phyloP scores from a whole-genome alignment of 1,140 invertebrate genomes.

The Hestina assimilis region DNA sequence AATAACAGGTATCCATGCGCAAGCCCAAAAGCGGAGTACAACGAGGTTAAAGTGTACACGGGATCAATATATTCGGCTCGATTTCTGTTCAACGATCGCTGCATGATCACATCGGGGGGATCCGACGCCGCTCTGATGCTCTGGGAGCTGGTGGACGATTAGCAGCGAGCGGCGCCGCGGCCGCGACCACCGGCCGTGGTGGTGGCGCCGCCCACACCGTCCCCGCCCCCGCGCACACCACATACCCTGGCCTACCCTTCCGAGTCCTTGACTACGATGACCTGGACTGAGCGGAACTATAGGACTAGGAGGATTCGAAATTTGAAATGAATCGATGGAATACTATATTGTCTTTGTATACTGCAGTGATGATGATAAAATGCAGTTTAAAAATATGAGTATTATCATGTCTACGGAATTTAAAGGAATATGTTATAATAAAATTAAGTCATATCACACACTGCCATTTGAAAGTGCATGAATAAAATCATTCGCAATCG shows the following conservation, averaged over 20 bases:
- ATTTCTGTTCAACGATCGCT: slow-evolving; percentile 91
- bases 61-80: slow-evolving; percentile 89
- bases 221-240: slow-evolving; percentile 40
- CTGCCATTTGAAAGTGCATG: slow-evolving; percentile 45
- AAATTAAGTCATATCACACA: slow-evolving; percentile 27
- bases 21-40: slow-evolving; percentile 90
- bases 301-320: not conserved
- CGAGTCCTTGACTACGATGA: slow-evolving; percentile 62
- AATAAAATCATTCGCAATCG: too few relatives aligned
- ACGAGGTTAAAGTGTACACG: slow-evolving; percentile 93
- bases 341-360: not conserved
- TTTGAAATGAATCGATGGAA: not conserved
- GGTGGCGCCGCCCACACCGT: slow-evolving; percentile 65
- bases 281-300: slow-evolving; percentile 47
- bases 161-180: slow-evolving; percentile 65
- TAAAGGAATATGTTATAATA: too few relatives aligned
- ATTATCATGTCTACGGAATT: slow-evolving; percentile 6
- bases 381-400: not conserved
- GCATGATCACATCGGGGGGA: slow-evolving; percentile 93
- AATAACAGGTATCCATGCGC: slow-evolving; percentile 89
- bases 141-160: slow-evolving; percentile 92
- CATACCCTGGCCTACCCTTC: slow-evolving; percentile 50
- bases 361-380: too few relatives aligned
- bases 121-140: slow-evolving; percentile 94
- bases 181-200: slow-evolving; percentile 54